These are phyloP conservation scores for Bradypodion pumilum DNA, from an alignment of 2,797 vertebrate genomes.

Conservation along the genomic window DNA sequence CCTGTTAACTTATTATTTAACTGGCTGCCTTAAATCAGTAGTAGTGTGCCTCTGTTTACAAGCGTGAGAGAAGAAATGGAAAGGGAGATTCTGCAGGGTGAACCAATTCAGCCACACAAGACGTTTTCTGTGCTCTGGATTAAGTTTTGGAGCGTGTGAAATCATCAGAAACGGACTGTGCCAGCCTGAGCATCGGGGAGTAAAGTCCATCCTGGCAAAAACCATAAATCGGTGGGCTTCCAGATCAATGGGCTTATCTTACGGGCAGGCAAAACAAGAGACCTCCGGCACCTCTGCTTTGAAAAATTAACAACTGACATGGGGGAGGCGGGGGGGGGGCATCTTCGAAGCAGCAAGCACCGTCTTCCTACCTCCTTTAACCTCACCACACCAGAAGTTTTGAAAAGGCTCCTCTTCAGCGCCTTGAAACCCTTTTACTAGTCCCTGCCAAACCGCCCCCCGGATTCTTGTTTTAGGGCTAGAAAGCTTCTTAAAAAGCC, in stretches of 20 bases:
- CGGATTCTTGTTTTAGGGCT: not conserved
- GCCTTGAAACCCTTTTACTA: no score
- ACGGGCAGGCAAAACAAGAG: not conserved
- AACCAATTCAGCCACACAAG: not conserved
- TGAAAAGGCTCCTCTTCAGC: not conserved
- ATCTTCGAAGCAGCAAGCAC: no score
- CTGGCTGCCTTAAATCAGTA: not conserved
- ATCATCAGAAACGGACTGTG: not conserved
- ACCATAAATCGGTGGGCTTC: not conserved
- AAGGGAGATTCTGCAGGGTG: not conserved
- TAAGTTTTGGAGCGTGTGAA: not conserved
- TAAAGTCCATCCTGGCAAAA: not conserved
- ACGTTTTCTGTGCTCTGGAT: not conserved
- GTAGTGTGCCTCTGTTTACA: not conserved
- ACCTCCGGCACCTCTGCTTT: not conserved
- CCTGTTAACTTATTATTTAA: not conserved
- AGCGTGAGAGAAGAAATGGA: not conserved
- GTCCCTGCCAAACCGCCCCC: not conserved
- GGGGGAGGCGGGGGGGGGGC: no score
- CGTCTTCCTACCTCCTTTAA: not conserved
- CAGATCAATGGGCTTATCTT: not conserved
- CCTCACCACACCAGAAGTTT: not conserved
- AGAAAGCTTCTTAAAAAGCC: not conserved
- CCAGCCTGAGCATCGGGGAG: not conserved
- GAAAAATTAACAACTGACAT: not conserved